Base-by-base conservation (phyloP, 2,113 vertebrate species). In the Chauna torquata region DNA sequence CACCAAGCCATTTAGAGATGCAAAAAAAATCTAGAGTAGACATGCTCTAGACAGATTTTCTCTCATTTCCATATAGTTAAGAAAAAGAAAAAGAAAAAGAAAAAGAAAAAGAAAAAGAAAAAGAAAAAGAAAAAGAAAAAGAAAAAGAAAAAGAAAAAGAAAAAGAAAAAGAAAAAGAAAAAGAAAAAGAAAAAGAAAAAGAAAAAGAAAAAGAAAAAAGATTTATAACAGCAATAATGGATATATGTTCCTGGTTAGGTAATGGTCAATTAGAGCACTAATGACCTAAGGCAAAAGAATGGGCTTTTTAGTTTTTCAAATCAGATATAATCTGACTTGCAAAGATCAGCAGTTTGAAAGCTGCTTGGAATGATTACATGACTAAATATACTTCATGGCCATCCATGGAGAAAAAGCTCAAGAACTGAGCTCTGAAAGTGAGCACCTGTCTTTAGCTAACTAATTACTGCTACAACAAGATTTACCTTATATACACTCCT, bases 191-290 rank as follows among this genome's bases (percentile, higher is more conserved):
- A 62, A 47, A 40, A 40, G 52, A 65, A 17, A 69, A 12, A 74
- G 16, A 11, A 12, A 11, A 6, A 15, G 18, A 8, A 36, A 40
- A 45, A 15, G 27, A 38, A 78, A 23, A 30, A 28, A 77, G 8
- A 94, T 82, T 95, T 83, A 82, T 83, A 90, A 58, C 19, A 80
- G 61, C 28, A 79, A 32, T 92, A 94, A 90, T 50, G 32, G 38
- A 44, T 90, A 65, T 57, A 52, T 2, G 0, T 86, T 95, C 83
- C 86, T 88, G 58, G 52, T 82, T 82, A 83, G 30, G 82, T 84
- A 95, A 96, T 92, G 94, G 91, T 30, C 74, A 96, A 70, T 96
- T 96, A 95, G 85, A 79, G 32, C 61, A 94, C 78, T 93, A 96
- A 97, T 83, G 76, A 77, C 47, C 72, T 87, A 77, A 91, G 82